These are phyloP conservation scores for Platycheirus rosarum DNA, from an alignment of 2,888 invertebrate species.

Conservation along the genomic window DNA sequence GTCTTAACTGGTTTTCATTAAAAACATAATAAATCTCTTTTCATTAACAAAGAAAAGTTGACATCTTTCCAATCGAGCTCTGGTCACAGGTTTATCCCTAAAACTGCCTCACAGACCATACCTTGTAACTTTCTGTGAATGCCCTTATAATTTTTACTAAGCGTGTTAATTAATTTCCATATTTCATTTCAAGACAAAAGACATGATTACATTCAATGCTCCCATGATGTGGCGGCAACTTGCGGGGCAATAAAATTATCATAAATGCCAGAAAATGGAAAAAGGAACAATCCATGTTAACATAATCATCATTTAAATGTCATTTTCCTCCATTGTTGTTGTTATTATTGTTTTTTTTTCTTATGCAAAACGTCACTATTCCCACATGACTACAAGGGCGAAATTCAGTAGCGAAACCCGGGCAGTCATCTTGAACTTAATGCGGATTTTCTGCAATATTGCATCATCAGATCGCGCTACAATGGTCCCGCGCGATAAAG, in stretches of 20 bases:
- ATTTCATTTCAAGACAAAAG: slow-evolving; percentile 47
- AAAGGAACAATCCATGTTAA: slow-evolving; percentile 48
- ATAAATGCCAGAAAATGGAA: slow-evolving; percentile 34
- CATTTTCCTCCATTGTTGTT: slow-evolving; percentile 49
- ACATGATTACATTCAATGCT: background rate
- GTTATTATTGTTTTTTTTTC: background rate
- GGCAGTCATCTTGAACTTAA: slow-evolving; percentile 50
- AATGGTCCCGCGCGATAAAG: slow-evolving; percentile 57
- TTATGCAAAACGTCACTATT: slow-evolving; percentile 44
- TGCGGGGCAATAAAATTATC: slow-evolving; percentile 53
- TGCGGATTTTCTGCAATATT: slow-evolving; percentile 36
- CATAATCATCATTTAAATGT: slow-evolving; percentile 59
- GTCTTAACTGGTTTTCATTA: slow-evolving; percentile 5
- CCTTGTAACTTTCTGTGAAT: background rate
- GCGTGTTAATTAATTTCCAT: slow-evolving; percentile 59
- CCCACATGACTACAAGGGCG: slow-evolving; percentile 27
- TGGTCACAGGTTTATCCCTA: background rate
- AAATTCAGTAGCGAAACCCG: slow-evolving; percentile 44
- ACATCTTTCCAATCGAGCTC: slow-evolving; percentile 17
- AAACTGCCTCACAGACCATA: slow-evolving; percentile 7
- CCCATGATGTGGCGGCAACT: slow-evolving; percentile 39
- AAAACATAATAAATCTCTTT: slow-evolving; percentile 6
- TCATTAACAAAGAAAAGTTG: slow-evolving; percentile 14
- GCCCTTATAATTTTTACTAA: slow-evolving; percentile 9
- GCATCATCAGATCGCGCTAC: slow-evolving; percentile 44